Conservation (phyloP, 1,140 invertebrate species). For the Nephotettix cincticeps region DNA sequence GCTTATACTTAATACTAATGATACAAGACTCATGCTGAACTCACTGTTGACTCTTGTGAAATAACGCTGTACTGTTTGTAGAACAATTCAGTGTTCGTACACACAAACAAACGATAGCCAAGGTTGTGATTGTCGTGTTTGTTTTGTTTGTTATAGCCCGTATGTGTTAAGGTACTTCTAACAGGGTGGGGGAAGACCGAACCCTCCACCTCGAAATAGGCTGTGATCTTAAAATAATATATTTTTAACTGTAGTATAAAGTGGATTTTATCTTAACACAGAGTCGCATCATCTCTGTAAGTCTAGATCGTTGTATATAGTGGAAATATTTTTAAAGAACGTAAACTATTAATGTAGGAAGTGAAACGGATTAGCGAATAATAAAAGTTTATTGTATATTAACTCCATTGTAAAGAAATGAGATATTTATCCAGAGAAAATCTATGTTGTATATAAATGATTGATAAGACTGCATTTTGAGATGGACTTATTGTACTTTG, state of each 20-base stretch:
- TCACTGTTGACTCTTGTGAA: too few species aligned
- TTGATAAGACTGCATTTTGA: not conserved
- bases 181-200: not conserved
- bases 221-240: slow-evolving; percentile 26
- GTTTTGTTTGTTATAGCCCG: slow-evolving; percentile 5
- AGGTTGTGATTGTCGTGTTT: slow-evolving; percentile 13
- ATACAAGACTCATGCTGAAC: too few species aligned
- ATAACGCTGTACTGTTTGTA: not conserved
- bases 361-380: slow-evolving; percentile 6
- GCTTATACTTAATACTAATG: too few species aligned
- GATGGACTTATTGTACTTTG: slow-evolving; percentile 5
- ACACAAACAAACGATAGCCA: too few species aligned
- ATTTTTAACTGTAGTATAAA: slow-evolving; percentile 25
- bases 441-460: slow-evolving; percentile 2
- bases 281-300: not conserved
- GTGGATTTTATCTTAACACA: slow-evolving; percentile 14
- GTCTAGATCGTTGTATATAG: not conserved
- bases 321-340: slow-evolving; percentile 19
- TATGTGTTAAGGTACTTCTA: slow-evolving; percentile 16
- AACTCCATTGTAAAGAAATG: slow-evolving; percentile 13
- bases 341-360: slow-evolving; percentile 15
- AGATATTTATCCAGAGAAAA: slow-evolving; percentile 9
- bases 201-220: not conserved
- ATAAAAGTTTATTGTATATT: slow-evolving; percentile 17
- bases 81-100: not conserved